A percentile compares a stretch with the other conserved stretches of the same genome.
These are phyloP conservation scores for Phalacrocorax carbo DNA, from an alignment of 2,113 vertebrate genomes.

Conservation along the genomic window DNA sequence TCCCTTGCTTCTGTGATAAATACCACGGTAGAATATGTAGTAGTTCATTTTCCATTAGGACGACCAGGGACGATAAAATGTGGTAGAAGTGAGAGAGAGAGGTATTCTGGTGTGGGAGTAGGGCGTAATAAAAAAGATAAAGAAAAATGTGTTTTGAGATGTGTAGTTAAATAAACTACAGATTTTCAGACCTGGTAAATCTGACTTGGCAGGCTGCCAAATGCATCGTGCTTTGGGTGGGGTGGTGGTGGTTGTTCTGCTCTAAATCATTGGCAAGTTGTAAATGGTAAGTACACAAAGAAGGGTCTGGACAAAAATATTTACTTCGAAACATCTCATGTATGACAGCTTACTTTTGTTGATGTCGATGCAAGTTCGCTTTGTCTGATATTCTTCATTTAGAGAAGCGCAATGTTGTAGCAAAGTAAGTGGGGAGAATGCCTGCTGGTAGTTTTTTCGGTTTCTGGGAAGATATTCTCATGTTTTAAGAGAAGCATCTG, in stretches of 20 bases:
- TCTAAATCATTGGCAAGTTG: not conserved
- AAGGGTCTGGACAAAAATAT: not conserved
- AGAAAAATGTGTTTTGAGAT: not conserved
- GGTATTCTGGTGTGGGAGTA: not conserved
- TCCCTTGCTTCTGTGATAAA: not conserved
- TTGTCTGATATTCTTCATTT: not conserved
- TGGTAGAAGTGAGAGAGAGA: not conserved
- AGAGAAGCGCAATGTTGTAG: not conserved
- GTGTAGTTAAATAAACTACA: not conserved
- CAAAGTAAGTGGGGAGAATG: not conserved
- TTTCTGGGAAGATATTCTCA: not conserved
- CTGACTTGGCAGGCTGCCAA: not conserved
- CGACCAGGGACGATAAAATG: not conserved
- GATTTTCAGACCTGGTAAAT: not conserved
- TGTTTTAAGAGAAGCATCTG: not conserved
- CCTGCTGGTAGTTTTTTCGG: not conserved
- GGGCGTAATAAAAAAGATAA: not conserved
- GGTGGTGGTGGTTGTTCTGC: not conserved
- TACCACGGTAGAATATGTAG: not conserved
- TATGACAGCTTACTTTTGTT: not conserved
- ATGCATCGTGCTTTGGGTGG: not conserved
- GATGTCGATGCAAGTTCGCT: not conserved
- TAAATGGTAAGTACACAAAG: constrained; percentile 26
- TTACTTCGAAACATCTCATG: not conserved
- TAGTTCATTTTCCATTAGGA: not conserved